Percentiles rank a stretch among this genome's conserved stretches.
These are phyloP conservation scores for Linyphia triangularis DNA, from an alignment of 2,888 invertebrate species.

Conservation along the genomic window DNA sequence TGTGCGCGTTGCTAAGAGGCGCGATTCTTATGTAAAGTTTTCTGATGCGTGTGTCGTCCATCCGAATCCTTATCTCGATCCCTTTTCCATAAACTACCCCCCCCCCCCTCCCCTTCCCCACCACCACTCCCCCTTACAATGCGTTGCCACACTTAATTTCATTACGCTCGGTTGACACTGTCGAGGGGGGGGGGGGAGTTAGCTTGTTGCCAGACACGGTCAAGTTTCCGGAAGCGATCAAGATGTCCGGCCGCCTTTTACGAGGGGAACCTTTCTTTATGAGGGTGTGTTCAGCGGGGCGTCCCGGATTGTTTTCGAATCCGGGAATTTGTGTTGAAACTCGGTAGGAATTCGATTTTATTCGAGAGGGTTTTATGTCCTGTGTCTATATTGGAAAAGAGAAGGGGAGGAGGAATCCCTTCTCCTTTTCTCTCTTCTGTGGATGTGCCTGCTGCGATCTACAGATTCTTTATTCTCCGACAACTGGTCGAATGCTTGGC, in stretches of 20 bases:
- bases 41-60: too few relatives aligned
- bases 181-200: not conserved
- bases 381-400: too few relatives aligned
- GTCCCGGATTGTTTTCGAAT: constrained; percentile 40
- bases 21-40: too few relatives aligned
- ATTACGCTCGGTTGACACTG: constrained; percentile 51
- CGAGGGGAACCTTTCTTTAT: constrained; percentile 47
- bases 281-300: too few relatives aligned
- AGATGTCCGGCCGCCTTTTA: constrained; percentile 57
- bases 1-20: too few relatives aligned
- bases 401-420: too few relatives aligned
- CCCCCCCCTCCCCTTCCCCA: not conserved
- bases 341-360: constrained; percentile 5
- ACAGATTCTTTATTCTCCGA: too few relatives aligned
- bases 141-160: constrained; percentile 59
- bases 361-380: constrained; percentile 9
- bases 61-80: too few relatives aligned
- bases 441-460: too few relatives aligned
- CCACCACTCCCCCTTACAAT: constrained; percentile 5
- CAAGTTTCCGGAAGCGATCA: constrained; percentile 60
- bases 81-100: not conserved
- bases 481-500: too few relatives aligned
- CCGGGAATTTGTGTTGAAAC: not conserved
- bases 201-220: constrained; percentile 33
- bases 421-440: too few relatives aligned